phyloP scores from a whole-genome alignment of 2,888 invertebrate species.

The Dryococelus australis region DNA sequence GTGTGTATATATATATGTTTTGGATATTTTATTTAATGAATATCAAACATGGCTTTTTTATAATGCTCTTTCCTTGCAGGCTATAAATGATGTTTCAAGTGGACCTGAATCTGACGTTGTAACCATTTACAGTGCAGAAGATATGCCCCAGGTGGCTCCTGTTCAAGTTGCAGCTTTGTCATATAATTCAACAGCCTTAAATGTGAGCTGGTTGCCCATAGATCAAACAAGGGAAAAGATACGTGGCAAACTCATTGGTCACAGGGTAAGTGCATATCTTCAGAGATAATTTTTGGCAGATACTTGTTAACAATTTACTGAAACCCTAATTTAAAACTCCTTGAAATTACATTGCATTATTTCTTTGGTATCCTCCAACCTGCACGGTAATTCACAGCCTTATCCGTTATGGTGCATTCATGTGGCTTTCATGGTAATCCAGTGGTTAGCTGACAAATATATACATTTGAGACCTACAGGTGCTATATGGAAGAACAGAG shows the following conservation, averaged over 20 bases:
- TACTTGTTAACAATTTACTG: background rate
- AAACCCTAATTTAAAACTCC: background rate
- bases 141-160: conserved; percentile 92
- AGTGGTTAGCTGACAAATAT: no score
- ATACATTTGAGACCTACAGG: no score
- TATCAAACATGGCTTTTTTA: no score
- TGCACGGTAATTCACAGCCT: no score
- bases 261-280: conserved; percentile 67
- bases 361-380: no score
- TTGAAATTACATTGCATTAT: no score
- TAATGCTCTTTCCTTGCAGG: conserved; percentile 52
- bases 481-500: no score
- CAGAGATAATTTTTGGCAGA: background rate
- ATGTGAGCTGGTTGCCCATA: conserved; percentile 90
- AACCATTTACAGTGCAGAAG: conserved; percentile 85
- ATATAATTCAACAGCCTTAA: conserved; percentile 91
- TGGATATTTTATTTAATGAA: no score
- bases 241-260: conserved; percentile 90
- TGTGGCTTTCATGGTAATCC: no score
- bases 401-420: no score
- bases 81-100: conserved; percentile 78
- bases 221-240: conserved; percentile 83
- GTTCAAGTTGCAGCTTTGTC: conserved; percentile 79
- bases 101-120: conserved; percentile 83
- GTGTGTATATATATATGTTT: background rate